Conservation (phyloP, 2,888 invertebrate genomes). For the Abscondita cerata region DNA sequence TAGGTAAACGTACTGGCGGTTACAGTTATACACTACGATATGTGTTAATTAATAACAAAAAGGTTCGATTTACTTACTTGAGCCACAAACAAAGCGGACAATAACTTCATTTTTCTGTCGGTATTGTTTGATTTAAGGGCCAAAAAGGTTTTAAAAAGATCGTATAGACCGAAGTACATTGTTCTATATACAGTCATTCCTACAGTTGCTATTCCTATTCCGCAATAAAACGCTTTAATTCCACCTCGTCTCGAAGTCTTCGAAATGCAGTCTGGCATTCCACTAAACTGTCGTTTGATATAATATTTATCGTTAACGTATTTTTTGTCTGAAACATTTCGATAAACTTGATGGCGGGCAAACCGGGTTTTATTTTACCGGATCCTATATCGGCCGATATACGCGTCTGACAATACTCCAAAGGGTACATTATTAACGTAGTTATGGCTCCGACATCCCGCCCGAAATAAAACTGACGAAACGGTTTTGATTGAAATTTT, state of each 20-base stretch:
- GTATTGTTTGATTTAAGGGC: background rate
- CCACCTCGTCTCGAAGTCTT: constrained; percentile 27
- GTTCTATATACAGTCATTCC: constrained; percentile 35
- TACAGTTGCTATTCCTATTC: constrained; percentile 22
- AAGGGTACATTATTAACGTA: constrained; percentile 30
- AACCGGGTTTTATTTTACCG: constrained; percentile 3
- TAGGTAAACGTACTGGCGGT: constrained; percentile 27
- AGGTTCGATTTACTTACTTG: background rate
- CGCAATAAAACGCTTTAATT: constrained; percentile 33
- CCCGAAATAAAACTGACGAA: constrained; percentile 22
- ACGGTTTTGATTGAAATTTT: too few relatives aligned
- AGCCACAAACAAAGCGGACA: background rate
- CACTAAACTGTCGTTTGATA: constrained; percentile 34
- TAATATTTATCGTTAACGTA: background rate
- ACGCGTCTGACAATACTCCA: constrained; percentile 39
- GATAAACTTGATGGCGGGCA: background rate
- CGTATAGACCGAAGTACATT: constrained; percentile 38
- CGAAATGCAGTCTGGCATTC: constrained; percentile 29
- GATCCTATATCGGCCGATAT: constrained; percentile 34
- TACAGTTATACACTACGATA: constrained; percentile 16
- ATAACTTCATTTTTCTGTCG: background rate
- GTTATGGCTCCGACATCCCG: constrained; percentile 32
- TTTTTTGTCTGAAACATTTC: background rate
- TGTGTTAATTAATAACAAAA: background rate
- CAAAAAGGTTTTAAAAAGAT: constrained; percentile 25